These are phyloP conservation scores for Tineola bisselliella DNA, from an alignment of 2,888 invertebrate species.

Conservation along the genomic window DNA sequence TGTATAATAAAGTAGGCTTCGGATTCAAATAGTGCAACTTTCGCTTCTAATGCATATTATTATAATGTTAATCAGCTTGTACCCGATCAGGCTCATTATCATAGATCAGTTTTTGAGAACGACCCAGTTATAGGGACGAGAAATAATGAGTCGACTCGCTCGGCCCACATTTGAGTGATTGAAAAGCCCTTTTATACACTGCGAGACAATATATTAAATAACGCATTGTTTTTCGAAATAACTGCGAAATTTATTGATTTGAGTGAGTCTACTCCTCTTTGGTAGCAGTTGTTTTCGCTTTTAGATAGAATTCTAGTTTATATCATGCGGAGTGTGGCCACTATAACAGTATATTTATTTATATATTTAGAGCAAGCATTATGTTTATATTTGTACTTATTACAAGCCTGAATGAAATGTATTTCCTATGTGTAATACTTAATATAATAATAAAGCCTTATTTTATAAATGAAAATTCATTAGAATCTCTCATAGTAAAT, in stretches of 20 bases:
- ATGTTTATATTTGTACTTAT: no score
- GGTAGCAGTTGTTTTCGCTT: no score
- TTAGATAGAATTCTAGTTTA: no score
- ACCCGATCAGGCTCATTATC: conserved; percentile 1
- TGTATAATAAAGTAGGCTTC: background rate
- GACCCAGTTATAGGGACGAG: conserved; percentile 1
- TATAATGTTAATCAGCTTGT: background rate
- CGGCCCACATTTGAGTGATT: conserved; percentile 10
- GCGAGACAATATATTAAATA: background rate
- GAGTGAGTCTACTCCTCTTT: no score
- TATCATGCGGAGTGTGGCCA: no score
- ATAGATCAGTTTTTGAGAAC: conserved; percentile 4
- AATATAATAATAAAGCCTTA: no score
- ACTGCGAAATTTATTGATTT: no score
- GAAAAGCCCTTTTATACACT: background rate
- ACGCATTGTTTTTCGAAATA: no score
- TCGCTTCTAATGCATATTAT: background rate
- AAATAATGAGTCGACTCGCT: conserved; percentile 5
- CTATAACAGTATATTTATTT: no score
- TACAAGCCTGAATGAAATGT: no score
- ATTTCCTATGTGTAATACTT: no score
- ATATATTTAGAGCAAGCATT: no score
- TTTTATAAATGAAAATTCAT: background rate
- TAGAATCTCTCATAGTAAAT: background rate
- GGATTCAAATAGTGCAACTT: background rate